Evolutionary conservation across 2,113 vertebrate species (phyloP).

Genomic region (Ptyas mucosa): DNA sequence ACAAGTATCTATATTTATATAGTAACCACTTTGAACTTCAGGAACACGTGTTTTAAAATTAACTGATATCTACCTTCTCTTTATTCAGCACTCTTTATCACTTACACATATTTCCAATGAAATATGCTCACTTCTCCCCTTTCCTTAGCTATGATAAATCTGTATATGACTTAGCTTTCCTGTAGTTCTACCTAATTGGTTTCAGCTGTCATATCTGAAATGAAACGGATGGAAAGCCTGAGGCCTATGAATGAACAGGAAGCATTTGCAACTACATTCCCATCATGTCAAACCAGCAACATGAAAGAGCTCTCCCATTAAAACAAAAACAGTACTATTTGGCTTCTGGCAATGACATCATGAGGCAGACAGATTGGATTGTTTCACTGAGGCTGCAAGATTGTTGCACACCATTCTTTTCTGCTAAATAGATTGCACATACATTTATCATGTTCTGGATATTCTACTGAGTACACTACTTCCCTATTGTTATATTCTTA

Average conservation of each 20-base stretch:
- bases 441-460: conserved; percentile 57
- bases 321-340: conserved; percentile 63
- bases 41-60: conserved; percentile 7
- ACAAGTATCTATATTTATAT: too few species aligned
- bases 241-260: conserved; percentile 65
- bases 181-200: conserved; percentile 70
- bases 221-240: conserved; percentile 61
- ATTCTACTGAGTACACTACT: conserved; percentile 55
- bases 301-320: conserved; percentile 67
- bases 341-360: conserved; percentile 64
- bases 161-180: conserved; percentile 54
- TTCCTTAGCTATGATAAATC: conserved; percentile 57
- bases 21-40: background rate
- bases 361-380: conserved; percentile 60
- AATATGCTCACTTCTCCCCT: conserved; percentile 33
- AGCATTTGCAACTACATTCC: conserved; percentile 69
- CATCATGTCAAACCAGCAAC: conserved; percentile 69
- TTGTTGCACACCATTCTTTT: conserved; percentile 54
- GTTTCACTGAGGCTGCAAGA: conserved; percentile 50
- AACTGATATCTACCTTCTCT: conserved; percentile 23
- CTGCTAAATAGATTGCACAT: conserved; percentile 45
- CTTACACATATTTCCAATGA: conserved; percentile 47
- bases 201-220: conserved; percentile 72
- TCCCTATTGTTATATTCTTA: conserved; percentile 51
- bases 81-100: conserved; percentile 54